Evolutionary conservation across 2,113 vertebrate genomes (phyloP).

Genomic region (Psilopogon haemacephalus): DNA sequence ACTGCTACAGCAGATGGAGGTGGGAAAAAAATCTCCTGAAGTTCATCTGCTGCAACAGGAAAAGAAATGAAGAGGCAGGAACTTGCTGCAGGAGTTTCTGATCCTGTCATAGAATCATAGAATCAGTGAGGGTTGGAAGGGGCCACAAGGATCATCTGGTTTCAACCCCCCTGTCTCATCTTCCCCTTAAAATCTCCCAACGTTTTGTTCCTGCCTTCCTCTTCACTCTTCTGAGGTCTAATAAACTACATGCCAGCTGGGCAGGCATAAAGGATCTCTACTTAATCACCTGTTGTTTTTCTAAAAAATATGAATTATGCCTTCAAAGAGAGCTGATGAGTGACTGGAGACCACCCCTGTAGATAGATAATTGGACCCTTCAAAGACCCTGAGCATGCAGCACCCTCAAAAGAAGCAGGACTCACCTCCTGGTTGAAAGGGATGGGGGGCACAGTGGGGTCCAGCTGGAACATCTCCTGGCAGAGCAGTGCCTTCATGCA

Average conservation of each 20-base stretch:
- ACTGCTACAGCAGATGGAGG: background rate
- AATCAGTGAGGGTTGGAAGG: no score
- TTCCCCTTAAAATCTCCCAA: background rate
- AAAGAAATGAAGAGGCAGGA: background rate
- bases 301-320: background rate
- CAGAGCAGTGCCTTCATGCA: slow-evolving; percentile 88
- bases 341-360: background rate
- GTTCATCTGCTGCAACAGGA: background rate
- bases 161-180: no score
- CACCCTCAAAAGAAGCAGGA: background rate
- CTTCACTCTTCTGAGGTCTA: background rate
- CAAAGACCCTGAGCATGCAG: background rate
- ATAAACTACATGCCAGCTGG: background rate
- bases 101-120: no score
- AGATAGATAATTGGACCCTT: background rate
- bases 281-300: background rate
- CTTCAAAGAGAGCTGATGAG: background rate
- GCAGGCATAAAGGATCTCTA: background rate
- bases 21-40: background rate
- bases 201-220: background rate
- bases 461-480: slow-evolving; percentile 87
- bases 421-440: slow-evolving; percentile 83
- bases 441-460: slow-evolving; percentile 86
- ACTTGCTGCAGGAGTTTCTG: background rate
- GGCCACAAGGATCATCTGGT: no score